Conservation (phyloP, 2,113 vertebrate genomes). For the Xiphorhynchus elegans region DNA sequence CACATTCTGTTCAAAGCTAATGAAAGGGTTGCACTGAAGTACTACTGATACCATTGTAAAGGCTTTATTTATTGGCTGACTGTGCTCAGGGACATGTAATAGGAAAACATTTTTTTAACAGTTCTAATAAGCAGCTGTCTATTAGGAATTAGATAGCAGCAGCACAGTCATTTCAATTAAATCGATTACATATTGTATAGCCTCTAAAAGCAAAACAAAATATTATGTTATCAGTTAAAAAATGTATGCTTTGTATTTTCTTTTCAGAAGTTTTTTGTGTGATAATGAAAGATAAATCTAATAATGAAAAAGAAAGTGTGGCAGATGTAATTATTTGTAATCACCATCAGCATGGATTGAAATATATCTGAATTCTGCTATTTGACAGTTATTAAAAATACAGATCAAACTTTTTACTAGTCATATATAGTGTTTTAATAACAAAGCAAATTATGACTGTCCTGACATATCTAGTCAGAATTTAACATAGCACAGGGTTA, state of each 20-base stretch:
- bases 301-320: slow-evolving; percentile 12
- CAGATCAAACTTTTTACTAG: not conserved
- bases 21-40: not conserved
- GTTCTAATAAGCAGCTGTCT: not conserved
- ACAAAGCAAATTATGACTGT: slow-evolving; percentile 44
- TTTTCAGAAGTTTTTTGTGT: not conserved
- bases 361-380: not conserved
- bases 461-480: not conserved
- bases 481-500: not conserved
- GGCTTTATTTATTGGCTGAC: not conserved
- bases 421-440: slow-evolving; percentile 8
- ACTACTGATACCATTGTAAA: not conserved
- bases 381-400: slow-evolving; percentile 12
- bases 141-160: not conserved
- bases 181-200: slow-evolving; percentile 29
- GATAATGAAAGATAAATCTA: not conserved
- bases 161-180: slow-evolving; percentile 32
- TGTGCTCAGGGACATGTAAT: not conserved
- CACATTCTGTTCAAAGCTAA: accelerated
- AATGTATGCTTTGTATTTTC: slow-evolving; percentile 2
- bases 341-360: not conserved
- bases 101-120: not conserved
- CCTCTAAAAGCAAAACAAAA: slow-evolving; percentile 8
- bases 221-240: slow-evolving; percentile 6
- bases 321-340: slow-evolving; percentile 10